These are phyloP conservation scores for Lamellibrachia luymesi DNA, from an alignment of 1,140 invertebrate species.

Conservation along the genomic window DNA sequence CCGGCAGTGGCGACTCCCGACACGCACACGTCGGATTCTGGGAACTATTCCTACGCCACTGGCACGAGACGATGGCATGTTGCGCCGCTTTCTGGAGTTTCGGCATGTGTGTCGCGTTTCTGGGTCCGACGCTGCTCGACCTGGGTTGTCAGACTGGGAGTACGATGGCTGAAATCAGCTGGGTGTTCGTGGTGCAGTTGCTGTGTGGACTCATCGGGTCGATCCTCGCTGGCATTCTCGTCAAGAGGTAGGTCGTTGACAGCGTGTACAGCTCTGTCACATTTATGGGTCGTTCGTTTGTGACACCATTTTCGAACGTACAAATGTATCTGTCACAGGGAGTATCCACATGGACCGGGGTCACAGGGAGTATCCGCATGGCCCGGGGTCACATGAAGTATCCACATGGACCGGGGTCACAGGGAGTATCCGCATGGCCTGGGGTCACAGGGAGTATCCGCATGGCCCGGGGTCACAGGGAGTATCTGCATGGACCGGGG, in stretches of 20 bases:
- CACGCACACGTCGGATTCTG: constrained; percentile 37
- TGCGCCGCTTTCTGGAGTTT: constrained; percentile 60
- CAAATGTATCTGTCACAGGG: neutral
- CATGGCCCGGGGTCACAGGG: no score
- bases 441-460: no score
- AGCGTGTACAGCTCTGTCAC: neutral
- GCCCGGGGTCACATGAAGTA: neutral
- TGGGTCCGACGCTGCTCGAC: constrained; percentile 60
- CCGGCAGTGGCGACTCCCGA: neutral
- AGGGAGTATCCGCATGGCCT: no score
- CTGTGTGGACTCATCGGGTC: constrained; percentile 60
- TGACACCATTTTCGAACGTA: neutral
- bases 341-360: no score
- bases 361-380: no score
- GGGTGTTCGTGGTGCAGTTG: constrained; percentile 61
- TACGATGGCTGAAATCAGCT: constrained; percentile 58
- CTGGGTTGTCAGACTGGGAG: constrained; percentile 58
- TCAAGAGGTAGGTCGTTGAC: constrained; percentile 52
- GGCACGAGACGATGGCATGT: constrained; percentile 55
- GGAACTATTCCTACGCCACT: constrained; percentile 55
- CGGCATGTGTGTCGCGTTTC: constrained; percentile 61
- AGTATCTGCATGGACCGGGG: no score
- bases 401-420: neutral
- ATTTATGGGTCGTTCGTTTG: neutral
- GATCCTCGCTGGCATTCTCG: constrained; percentile 56